These are phyloP conservation scores for Herminia tarsipennalis DNA, from an alignment of 2,888 invertebrate genomes.

Conservation along the genomic window DNA sequence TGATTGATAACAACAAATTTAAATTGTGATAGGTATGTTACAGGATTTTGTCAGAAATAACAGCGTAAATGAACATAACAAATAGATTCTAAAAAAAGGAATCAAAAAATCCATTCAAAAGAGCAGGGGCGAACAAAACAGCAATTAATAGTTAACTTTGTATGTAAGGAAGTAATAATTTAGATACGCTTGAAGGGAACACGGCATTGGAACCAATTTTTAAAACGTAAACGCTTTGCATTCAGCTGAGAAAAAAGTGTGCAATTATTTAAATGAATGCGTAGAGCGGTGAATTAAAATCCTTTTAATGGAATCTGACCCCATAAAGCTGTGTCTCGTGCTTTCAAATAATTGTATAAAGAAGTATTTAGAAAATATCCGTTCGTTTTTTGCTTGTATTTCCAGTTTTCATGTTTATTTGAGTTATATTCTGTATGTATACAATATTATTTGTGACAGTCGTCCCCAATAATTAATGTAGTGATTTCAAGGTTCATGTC, in stretches of 20 bases:
- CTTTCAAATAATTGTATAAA: slow-evolving; percentile 16
- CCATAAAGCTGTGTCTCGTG: slow-evolving; percentile 24
- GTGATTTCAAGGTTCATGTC: no score
- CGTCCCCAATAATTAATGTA: no score
- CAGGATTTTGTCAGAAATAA: no score
- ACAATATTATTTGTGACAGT: no score
- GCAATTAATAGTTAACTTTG: slow-evolving; percentile 8
- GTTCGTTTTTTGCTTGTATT: no score
- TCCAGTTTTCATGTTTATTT: no score
- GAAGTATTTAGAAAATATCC: slow-evolving; percentile 9
- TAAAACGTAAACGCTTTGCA: slow-evolving; percentile 30
- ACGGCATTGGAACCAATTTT: slow-evolving; percentile 32
- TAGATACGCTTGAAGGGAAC: slow-evolving; percentile 31
- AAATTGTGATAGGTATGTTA: no score
- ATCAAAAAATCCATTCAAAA: no score
- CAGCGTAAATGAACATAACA: no score
- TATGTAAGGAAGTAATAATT: slow-evolving; percentile 31
- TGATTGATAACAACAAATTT: no score
- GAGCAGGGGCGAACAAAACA: background rate
- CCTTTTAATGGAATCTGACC: slow-evolving; percentile 39
- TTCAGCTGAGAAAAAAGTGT: slow-evolving; percentile 19
- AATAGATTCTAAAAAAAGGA: no score
- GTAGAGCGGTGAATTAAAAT: slow-evolving; percentile 33
- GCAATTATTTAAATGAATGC: slow-evolving; percentile 47
- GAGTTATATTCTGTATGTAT: no score